phyloP scores from a whole-genome alignment of 2,888 invertebrate species.

The Cosmia trapezina region DNA sequence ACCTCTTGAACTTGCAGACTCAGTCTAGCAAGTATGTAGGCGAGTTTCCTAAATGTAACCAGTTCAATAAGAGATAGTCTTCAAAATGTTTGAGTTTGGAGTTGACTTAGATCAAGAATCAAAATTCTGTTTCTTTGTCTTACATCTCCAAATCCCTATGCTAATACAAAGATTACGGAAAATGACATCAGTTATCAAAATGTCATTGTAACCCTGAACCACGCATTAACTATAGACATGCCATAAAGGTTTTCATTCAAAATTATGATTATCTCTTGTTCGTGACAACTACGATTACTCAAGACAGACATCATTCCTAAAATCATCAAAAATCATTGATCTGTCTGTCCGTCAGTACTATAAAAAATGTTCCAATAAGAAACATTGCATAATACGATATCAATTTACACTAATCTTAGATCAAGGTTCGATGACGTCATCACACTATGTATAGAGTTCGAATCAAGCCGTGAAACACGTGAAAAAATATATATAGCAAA shows the following conservation, averaged over 20 bases:
- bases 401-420: constrained; percentile 67
- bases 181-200: constrained; percentile 58
- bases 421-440: constrained; percentile 65
- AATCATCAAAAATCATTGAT: constrained; percentile 57
- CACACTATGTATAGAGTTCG: constrained; percentile 57
- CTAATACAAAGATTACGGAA: constrained; percentile 23
- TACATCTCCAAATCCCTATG: constrained; percentile 26
- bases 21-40: constrained; percentile 35
- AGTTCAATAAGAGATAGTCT: constrained; percentile 25
- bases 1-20: constrained; percentile 41
- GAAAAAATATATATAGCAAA: constrained; percentile 60
- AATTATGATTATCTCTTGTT: constrained; percentile 40
- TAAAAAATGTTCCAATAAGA: constrained; percentile 58
- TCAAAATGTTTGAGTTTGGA: not conserved
- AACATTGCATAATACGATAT: constrained; percentile 65
- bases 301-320: constrained; percentile 42
- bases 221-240: constrained; percentile 12
- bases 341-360: constrained; percentile 41
- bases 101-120: not conserved
- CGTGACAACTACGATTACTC: constrained; percentile 52
- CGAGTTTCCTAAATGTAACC: constrained; percentile 38
- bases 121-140: not conserved
- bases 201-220: constrained; percentile 52
- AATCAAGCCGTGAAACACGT: constrained; percentile 55
- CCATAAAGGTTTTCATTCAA: constrained; percentile 53